Conservation (phyloP, 2,113 vertebrate genomes). For the Paracanthobrama guichenoti region DNA sequence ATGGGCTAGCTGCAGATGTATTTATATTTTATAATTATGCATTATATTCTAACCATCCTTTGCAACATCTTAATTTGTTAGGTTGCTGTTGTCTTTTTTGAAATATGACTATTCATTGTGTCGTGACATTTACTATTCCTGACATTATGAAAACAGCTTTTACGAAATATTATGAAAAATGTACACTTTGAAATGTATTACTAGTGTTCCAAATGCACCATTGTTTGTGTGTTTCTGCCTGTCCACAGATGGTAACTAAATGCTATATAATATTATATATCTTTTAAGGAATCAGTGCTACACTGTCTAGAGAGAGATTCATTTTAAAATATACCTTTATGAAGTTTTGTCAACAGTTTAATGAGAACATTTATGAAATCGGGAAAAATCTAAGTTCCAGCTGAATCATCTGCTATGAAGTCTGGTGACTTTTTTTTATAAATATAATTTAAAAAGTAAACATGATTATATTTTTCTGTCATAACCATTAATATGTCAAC, state of each 20-base stretch:
- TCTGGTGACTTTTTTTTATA: background rate
- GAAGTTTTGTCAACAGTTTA: background rate
- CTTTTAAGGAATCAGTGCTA: background rate
- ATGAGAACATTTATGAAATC: background rate
- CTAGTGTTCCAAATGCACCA: background rate
- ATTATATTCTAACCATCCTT: background rate
- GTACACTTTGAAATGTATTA: background rate
- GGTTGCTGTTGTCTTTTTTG: background rate
- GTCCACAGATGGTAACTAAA: too few species aligned
- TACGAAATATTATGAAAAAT: too few species aligned
- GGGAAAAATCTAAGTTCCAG: too few species aligned
- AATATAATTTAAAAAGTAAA: background rate
- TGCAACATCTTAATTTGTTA: background rate
- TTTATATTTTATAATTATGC: background rate
- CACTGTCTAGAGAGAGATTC: background rate
- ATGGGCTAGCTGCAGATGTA: background rate
- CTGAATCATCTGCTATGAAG: too few species aligned
- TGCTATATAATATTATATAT: background rate
- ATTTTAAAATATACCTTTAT: background rate
- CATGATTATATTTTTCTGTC: background rate
- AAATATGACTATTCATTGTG: background rate
- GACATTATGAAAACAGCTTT: slow-evolving; percentile 5
- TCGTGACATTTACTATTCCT: background rate
- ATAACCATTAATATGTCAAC: background rate
- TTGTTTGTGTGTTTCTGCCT: too few species aligned